phyloP scores from a whole-genome alignment of 2,113 vertebrate species.

The Hippopotamus amphibius region DNA sequence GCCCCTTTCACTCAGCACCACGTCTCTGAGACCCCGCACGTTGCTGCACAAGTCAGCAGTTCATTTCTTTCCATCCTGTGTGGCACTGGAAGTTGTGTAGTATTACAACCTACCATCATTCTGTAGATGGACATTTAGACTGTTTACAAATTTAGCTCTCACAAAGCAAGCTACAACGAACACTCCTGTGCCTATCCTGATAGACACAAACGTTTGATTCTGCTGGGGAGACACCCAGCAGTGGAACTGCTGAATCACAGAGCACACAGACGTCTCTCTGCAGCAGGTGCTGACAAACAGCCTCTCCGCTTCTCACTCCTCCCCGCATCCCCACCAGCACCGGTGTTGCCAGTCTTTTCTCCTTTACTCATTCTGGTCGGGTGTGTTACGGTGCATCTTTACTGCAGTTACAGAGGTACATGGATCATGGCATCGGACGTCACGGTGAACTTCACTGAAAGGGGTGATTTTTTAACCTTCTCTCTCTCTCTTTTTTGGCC shows the following conservation, averaged over 20 bases:
- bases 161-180: rapidly evolving
- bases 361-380: neutral
- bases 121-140: neutral
- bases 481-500: neutral
- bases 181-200: rapidly evolving
- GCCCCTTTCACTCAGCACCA: rapidly evolving
- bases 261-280: rapidly evolving
- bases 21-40: rapidly evolving
- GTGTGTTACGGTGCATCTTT: neutral
- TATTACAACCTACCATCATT: rapidly evolving
- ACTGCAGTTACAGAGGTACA: neutral
- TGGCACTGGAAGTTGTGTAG: too few relatives aligned
- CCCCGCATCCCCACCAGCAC: neutral
- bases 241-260: neutral
- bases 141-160: neutral
- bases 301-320: neutral
- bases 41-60: rapidly evolving
- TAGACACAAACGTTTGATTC: rapidly evolving
- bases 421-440: neutral
- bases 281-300: rapidly evolving
- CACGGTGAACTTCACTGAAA: neutral
- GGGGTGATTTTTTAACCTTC: neutral
- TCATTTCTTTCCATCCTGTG: neutral
- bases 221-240: neutral
- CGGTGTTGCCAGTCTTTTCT: rapidly evolving